phyloP scores from a whole-genome alignment of 1,140 invertebrate genomes.

The Dendroctonus valens region DNA sequence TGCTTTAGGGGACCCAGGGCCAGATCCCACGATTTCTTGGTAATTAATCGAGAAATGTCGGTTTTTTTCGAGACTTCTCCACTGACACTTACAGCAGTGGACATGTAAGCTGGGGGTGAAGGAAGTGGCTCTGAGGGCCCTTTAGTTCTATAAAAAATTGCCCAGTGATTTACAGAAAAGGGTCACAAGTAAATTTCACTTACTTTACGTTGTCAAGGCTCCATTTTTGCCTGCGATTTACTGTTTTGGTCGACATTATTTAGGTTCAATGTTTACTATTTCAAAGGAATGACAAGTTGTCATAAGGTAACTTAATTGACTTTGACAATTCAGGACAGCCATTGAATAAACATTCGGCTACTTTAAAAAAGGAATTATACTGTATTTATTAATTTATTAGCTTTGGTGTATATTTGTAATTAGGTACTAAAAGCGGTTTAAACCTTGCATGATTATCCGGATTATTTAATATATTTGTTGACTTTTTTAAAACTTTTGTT shows the following conservation, averaged over 20 bases:
- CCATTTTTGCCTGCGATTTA: constrained; percentile 44
- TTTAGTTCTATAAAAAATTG: constrained; percentile 37
- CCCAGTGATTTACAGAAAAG: constrained; percentile 6
- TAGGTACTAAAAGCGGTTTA: too few relatives aligned
- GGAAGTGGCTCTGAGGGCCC: constrained; percentile 53
- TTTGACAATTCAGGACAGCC: too few relatives aligned
- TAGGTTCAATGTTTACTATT: too few relatives aligned
- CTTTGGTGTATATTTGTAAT: too few relatives aligned
- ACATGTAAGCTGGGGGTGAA: constrained; percentile 81
- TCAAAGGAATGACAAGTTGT: too few relatives aligned
- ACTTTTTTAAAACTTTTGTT: too few relatives aligned
- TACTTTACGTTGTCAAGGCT: constrained; percentile 44
- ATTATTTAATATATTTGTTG: too few relatives aligned
- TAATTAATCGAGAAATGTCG: constrained; percentile 80
- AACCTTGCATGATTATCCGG: too few relatives aligned
- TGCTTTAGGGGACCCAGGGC: constrained; percentile 92
- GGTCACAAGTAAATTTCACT: constrained; percentile 1
- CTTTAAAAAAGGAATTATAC: too few relatives aligned
- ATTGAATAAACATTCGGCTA: too few relatives aligned
- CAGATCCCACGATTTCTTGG: constrained; percentile 97
- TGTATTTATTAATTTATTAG: too few relatives aligned
- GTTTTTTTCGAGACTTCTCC: constrained; percentile 71
- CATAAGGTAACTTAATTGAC: too few relatives aligned
- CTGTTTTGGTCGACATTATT: constrained; percentile 35
- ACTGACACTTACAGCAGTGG: constrained; percentile 66